These are phyloP conservation scores for Drosophila sp. DNA, from an alignment of 1,140 invertebrate species.

Conservation along the genomic window DNA sequence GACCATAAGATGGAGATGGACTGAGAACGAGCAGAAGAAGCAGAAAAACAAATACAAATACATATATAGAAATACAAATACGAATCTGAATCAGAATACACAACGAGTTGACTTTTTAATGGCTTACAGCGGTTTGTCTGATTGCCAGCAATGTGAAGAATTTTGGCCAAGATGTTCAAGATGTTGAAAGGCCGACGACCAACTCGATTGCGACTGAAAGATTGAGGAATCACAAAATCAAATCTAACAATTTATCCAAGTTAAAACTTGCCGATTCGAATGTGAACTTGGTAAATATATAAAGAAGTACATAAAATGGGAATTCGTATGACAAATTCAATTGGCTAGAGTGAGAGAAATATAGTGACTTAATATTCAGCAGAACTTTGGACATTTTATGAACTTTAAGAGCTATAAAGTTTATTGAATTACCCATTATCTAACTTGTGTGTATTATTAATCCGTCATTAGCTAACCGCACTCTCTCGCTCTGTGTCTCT, in stretches of 20 bases:
- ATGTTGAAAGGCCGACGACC: constrained; percentile 15
- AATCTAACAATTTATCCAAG: constrained; percentile 14
- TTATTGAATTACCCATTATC: not conserved
- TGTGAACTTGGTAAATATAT: not conserved
- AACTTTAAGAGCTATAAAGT: not conserved
- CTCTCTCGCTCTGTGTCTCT: not conserved
- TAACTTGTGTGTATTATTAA: constrained; percentile 4
- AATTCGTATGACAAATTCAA: too few relatives aligned
- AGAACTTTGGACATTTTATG: not conserved
- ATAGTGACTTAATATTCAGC: too few relatives aligned
- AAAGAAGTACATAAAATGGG: too few relatives aligned
- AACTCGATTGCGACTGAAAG: constrained; percentile 11
- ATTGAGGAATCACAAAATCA: constrained; percentile 20
- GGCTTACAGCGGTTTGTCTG: constrained; percentile 57
- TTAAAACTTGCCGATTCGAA: not conserved
- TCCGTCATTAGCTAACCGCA: constrained; percentile 35
- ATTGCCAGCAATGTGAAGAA: constrained; percentile 62
- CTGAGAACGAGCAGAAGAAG: constrained; percentile 35
- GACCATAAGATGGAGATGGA: constrained; percentile 34
- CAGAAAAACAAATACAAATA: constrained; percentile 2
- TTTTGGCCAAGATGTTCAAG: constrained; percentile 31
- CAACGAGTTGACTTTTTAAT: constrained; percentile 62
- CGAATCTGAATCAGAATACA: constrained; percentile 37
- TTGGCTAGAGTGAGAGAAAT: too few relatives aligned
- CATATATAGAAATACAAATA: too few relatives aligned